Evolutionary conservation across 2,113 vertebrate genomes (phyloP).

Genomic region (Agapornis roseicollis): DNA sequence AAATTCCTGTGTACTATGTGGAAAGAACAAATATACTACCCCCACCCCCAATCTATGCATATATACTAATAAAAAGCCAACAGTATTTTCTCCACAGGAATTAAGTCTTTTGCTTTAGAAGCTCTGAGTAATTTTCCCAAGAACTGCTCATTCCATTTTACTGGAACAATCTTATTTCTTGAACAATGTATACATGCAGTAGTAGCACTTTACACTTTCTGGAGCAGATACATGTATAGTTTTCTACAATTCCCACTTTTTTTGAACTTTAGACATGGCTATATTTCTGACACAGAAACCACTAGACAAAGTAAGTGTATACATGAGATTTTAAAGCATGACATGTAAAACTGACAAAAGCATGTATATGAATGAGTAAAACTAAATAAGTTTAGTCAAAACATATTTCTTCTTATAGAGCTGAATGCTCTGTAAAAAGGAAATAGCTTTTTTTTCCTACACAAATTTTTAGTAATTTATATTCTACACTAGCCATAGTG

Average conservation of each 20-base stretch:
- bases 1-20: not conserved
- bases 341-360: not conserved
- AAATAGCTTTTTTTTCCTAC: not conserved
- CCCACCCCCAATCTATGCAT: too few species aligned
- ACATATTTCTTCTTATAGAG: not conserved
- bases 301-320: not conserved
- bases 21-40: not conserved
- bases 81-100: not conserved
- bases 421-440: not conserved
- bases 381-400: not conserved
- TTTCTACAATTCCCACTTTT: not conserved
- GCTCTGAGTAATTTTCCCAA: not conserved
- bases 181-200: not conserved
- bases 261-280: not conserved
- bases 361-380: not conserved
- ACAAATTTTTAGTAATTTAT: not conserved
- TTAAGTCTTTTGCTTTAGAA: not conserved
- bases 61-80: not conserved
- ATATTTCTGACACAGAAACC: not conserved
- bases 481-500: not conserved
- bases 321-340: not conserved
- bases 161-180: not conserved
- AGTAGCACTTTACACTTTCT: not conserved
- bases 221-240: not conserved
- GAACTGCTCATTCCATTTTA: not conserved